Percentiles rank a stretch among this genome's conserved stretches.
These are phyloP conservation scores for Chromobotia macracanthus DNA, from an alignment of 2,797 vertebrate species.

Conservation along the genomic window DNA sequence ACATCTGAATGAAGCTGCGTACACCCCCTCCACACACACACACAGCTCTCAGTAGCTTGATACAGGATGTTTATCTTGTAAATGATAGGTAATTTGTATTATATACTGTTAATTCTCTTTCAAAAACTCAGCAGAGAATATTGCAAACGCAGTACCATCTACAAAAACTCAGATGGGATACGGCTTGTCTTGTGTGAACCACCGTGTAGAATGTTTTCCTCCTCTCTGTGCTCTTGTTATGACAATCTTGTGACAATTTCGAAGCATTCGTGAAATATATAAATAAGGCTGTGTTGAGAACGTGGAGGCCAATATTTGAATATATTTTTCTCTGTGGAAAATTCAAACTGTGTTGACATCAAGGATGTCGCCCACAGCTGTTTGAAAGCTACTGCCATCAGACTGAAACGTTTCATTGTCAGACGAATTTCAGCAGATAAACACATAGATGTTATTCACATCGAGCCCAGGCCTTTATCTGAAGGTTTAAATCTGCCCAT, in stretches of 20 bases:
- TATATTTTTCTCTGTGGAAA: constrained; percentile 2
- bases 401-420: not conserved
- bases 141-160: not conserved
- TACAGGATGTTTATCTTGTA: not conserved
- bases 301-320: not conserved
- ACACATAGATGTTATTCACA: not conserved
- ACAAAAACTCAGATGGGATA: not conserved
- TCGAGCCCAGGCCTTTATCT: not conserved
- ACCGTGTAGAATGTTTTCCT: not conserved
- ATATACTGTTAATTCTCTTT: constrained; percentile 19
- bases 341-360: not conserved
- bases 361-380: not conserved
- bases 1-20: constrained; percentile 14
- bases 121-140: not conserved
- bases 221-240: not conserved
- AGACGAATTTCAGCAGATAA: constrained; percentile 3
- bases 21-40: not conserved
- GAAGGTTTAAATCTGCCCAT: not conserved
- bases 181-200: not conserved
- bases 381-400: not conserved
- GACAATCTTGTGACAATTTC: not conserved
- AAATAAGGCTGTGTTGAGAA: constrained; percentile 8
- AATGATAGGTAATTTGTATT: constrained; percentile 9
- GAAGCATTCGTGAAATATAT: constrained; percentile 12
- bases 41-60: not conserved